phyloP scores from a whole-genome alignment of 2,888 invertebrate species.

The Leuctra nigra region DNA sequence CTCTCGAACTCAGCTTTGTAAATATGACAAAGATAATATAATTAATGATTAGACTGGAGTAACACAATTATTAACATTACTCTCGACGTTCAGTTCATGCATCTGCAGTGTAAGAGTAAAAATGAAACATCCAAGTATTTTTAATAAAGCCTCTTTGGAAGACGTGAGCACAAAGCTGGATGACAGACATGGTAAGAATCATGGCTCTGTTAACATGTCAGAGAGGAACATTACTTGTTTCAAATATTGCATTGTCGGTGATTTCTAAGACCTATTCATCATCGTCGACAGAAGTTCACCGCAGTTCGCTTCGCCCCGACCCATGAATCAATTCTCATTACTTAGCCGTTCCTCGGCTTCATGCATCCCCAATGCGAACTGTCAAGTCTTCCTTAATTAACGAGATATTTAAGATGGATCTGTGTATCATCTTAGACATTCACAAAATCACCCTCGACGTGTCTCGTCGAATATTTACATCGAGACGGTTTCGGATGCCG shows the following conservation, averaged over 20 bases:
- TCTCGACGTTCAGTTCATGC: too few relatives aligned
- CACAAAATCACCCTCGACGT: too few relatives aligned
- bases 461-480: too few relatives aligned
- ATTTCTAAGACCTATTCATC: slow-evolving; percentile 8
- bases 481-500: too few relatives aligned
- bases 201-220: background rate
- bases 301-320: slow-evolving; percentile 8
- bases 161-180: too few relatives aligned
- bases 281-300: slow-evolving; percentile 5
- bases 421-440: too few relatives aligned
- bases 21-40: background rate
- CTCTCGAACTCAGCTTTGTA: background rate
- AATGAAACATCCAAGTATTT: too few relatives aligned
- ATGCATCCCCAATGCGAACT: background rate
- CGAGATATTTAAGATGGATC: slow-evolving; percentile 3
- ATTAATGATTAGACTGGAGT: too few relatives aligned
- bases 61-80: too few relatives aligned
- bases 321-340: slow-evolving; percentile 15
- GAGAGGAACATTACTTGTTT: slow-evolving; percentile 2
- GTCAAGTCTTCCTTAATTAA: slow-evolving; percentile 11
- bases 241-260: background rate
- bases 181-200: too few relatives aligned
- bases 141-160: too few relatives aligned
- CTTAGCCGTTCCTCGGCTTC: slow-evolving; percentile 4
- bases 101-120: too few relatives aligned